Evolutionary conservation across 2,797 vertebrate genomes (phyloP).

Genomic region (Cryptoblepharus egeriae): DNA sequence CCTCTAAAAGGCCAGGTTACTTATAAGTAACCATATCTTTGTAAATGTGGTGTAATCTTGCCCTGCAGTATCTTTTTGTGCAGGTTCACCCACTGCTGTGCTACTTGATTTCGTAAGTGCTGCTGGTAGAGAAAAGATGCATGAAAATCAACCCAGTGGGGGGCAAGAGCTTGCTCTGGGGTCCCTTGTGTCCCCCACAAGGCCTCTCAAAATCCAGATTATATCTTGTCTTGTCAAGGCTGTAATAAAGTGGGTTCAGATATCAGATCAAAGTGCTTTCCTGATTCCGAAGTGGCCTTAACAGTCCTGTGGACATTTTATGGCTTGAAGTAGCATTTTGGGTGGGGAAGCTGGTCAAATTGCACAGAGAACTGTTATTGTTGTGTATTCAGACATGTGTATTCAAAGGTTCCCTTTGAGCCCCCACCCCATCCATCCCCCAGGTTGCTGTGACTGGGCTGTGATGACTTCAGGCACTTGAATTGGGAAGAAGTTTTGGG

Average conservation of each 20-base stretch:
- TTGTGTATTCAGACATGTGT: too few species aligned
- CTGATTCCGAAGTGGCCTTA: not conserved
- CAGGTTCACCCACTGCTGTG: not conserved
- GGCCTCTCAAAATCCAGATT: not conserved
- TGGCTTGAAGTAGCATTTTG: too few species aligned
- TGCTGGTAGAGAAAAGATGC: not conserved
- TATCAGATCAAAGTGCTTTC: slow-evolving; percentile 19
- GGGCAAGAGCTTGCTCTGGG: not conserved
- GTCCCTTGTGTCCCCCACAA: not conserved
- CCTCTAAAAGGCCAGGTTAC: not conserved
- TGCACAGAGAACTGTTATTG: too few species aligned
- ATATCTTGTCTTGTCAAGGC: not conserved
- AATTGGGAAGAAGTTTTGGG: too few species aligned
- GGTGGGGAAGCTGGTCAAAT: too few species aligned
- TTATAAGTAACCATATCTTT: not conserved
- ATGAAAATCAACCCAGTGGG: not conserved
- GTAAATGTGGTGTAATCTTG: not conserved
- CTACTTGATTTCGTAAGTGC: not conserved
- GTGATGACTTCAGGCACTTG: too few species aligned
- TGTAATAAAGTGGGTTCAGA: not conserved
- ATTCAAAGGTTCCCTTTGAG: too few species aligned
- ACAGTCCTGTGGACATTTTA: not conserved
- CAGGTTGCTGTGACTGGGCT: too few species aligned
- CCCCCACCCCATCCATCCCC: too few species aligned
- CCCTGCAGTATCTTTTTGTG: slow-evolving; percentile 9